Evolutionary conservation across 1,140 invertebrate genomes (phyloP), one percentile per base, ranked within the genome.

Genomic region (Cotesia typhae): DNA sequence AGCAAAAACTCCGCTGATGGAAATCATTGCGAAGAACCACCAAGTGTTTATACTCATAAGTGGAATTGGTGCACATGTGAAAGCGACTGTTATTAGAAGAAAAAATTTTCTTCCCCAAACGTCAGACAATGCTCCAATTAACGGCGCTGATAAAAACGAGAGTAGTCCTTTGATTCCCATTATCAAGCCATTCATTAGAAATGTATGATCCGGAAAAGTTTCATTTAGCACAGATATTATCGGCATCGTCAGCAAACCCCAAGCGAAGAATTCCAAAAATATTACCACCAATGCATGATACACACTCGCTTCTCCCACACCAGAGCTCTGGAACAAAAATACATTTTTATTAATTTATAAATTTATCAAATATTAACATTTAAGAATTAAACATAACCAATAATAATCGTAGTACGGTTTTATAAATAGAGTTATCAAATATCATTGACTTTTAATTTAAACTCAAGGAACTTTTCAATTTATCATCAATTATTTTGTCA

Each of bases 11-110:
- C 98, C 98, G 75, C 96, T 98, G 83, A 99, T 96, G 79, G 96
- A 98, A 87, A 99, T 98, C 94, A 99, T 97, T 63, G 97, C 97
- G 89, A 99, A 99, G 87, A 99, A 99, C 98, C 98, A 99, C 96
- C 96, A 99, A 64, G 97, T 97, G 88, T 98, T 99, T 81, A 99
- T 94, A 82, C 95, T 97, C 95, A 99, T 99, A 66, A 99, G 90
- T 66, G 98, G 98, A 83, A 99, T 99, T 52, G 98, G 98, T 74
- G 96, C 94, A 89, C 98, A 99, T 4, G 98, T 99, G 88, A 99
- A 99, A 86, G 99, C 98, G 76, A 99, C 98, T 65, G 98, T 99
- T 75, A 99, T 92, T 71, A 99, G 90, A 67, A 99, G 91, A 88
- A 99, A 99, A 83, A 98, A 94, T 88, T 99, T 99, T 77, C 98